phyloP scores from a whole-genome alignment of 2,888 invertebrate species.

The Eupithecia centaureata region DNA sequence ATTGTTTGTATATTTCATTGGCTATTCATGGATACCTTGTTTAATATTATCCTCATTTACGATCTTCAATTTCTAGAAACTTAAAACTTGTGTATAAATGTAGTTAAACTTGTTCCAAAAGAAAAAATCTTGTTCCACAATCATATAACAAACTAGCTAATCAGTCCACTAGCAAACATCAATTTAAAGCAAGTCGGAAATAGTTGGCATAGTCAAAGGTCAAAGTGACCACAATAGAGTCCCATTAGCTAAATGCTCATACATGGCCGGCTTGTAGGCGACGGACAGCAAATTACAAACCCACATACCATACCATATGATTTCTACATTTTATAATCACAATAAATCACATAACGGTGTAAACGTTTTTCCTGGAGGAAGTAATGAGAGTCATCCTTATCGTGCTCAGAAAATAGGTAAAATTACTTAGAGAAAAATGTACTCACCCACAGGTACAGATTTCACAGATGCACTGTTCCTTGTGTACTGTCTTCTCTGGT shows the following conservation, averaged over 20 bases:
- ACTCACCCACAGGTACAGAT: constrained; percentile 96
- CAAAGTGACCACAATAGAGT: constrained; percentile 47
- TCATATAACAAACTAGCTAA: constrained; percentile 31
- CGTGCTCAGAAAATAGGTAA: constrained; percentile 39
- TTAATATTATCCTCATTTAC: not conserved
- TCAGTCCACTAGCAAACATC: constrained; percentile 29
- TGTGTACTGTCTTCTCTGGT: constrained; percentile 75
- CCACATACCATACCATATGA: constrained; percentile 22
- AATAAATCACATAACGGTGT: constrained; percentile 6
- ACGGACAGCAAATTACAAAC: constrained; percentile 38
- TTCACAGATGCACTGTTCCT: constrained; percentile 95
- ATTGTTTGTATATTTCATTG: constrained; percentile 9
- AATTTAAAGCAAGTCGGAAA: constrained; percentile 25
- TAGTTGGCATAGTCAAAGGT: constrained; percentile 33
- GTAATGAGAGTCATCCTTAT: constrained; percentile 23
- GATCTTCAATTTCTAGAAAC: not conserved
- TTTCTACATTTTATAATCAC: constrained; percentile 15
- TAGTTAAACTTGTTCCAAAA: not conserved
- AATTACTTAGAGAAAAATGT: constrained; percentile 10
- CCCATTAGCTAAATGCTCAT: constrained; percentile 44
- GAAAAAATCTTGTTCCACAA: no score
- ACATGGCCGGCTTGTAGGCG: constrained; percentile 36
- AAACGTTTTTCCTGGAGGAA: not conserved
- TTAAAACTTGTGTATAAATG: not conserved
- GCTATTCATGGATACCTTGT: not conserved